phyloP scores from a whole-genome alignment of 2,888 invertebrate genomes.

The Sarcophaga rosellei region DNA sequence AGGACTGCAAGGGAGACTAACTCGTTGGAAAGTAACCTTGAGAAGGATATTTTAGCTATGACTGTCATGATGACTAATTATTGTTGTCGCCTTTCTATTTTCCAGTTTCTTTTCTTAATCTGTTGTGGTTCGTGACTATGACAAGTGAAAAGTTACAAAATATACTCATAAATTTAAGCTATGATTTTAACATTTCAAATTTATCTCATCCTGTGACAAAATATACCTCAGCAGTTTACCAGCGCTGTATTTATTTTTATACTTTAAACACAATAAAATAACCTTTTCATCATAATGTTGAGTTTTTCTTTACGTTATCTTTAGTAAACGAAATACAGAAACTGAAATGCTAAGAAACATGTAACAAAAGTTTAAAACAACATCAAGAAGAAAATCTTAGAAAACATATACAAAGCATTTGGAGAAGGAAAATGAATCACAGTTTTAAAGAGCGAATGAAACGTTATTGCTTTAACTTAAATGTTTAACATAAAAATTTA shows the following conservation, averaged over 20 bases:
- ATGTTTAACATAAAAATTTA: constrained; percentile 27
- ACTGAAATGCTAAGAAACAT: not conserved
- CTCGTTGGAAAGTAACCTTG: no score
- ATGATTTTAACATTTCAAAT: no score
- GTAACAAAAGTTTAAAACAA: not conserved
- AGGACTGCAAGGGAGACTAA: no score
- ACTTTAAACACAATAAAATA: not conserved
- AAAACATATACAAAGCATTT: not conserved
- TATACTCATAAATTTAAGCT: no score
- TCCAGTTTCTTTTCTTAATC: no score
- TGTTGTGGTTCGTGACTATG: no score
- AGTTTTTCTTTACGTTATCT: not conserved
- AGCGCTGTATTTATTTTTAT: not conserved
- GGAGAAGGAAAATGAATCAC: not conserved
- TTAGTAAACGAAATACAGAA: not conserved
- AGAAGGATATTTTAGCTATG: no score
- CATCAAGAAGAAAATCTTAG: not conserved
- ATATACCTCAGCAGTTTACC: not conserved
- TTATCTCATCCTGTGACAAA: not conserved
- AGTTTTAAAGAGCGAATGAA: not conserved
- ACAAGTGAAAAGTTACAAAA: no score
- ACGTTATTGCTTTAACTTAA: not conserved
- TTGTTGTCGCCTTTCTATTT: no score
- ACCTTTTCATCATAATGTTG: constrained; percentile 24
- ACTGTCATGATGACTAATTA: no score